Conservation (phyloP, 2,797 vertebrate genomes). For the Sebastes cheni region DNA sequence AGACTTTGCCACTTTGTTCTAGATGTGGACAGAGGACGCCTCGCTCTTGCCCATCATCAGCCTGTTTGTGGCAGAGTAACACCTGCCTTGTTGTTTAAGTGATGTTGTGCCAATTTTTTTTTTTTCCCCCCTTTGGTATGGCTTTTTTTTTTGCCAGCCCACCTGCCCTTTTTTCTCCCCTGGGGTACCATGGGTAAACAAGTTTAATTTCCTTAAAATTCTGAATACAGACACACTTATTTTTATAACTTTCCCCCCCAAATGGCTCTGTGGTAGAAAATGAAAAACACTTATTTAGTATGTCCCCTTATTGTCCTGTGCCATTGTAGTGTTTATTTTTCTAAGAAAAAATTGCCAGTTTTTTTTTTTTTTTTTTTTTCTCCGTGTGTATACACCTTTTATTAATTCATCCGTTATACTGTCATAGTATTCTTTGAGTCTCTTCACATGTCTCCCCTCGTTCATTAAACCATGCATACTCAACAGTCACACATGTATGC, state of each 20-base stretch:
- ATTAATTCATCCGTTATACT: slow-evolving; percentile 59
- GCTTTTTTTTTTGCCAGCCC: slow-evolving; percentile 30
- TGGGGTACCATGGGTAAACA: slow-evolving; percentile 43
- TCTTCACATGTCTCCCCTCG: slow-evolving; percentile 25
- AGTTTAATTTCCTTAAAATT: slow-evolving; percentile 63
- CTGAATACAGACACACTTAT: slow-evolving; percentile 67
- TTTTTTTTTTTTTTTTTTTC: slow-evolving; percentile 17
- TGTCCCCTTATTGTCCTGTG: slow-evolving; percentile 67
- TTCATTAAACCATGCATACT: slow-evolving; percentile 40
- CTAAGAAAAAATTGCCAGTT: slow-evolving; percentile 49
- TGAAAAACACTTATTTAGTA: slow-evolving; percentile 59
- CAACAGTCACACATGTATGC: slow-evolving; percentile 22
- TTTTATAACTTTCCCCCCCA: slow-evolving; percentile 59
- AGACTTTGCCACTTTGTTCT: slow-evolving; percentile 73
- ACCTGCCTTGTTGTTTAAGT: slow-evolving; percentile 77
- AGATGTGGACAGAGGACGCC: slow-evolving; percentile 69
- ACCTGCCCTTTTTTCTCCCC: slow-evolving; percentile 32
- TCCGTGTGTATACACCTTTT: slow-evolving; percentile 46
- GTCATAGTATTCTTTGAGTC: slow-evolving; percentile 45
- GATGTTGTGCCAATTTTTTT: slow-evolving; percentile 78
- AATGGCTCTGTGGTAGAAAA: slow-evolving; percentile 62
- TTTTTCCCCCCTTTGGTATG: background rate
- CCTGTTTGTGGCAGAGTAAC: slow-evolving; percentile 69
- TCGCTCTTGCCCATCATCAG: slow-evolving; percentile 57
- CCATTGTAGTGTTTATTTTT: slow-evolving; percentile 77